These are phyloP conservation scores for Idaea dimidiata DNA, from an alignment of 2,888 invertebrate species.

Conservation along the genomic window DNA sequence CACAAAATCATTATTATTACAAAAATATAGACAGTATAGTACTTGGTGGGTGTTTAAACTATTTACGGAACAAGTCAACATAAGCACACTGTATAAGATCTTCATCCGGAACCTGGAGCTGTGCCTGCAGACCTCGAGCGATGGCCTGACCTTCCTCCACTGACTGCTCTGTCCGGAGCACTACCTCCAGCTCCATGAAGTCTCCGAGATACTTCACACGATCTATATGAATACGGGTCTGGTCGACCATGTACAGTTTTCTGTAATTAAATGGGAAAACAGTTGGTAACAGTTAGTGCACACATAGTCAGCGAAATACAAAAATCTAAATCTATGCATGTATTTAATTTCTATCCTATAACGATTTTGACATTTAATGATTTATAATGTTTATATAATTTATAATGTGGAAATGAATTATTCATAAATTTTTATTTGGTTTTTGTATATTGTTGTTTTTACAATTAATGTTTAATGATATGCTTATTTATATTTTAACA, in stretches of 20 bases:
- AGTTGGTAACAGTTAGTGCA: background rate
- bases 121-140: slow-evolving; percentile 84
- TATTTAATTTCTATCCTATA: too few species aligned
- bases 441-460: too few species aligned
- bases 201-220: slow-evolving; percentile 88
- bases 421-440: too few species aligned
- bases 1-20: too few species aligned
- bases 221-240: slow-evolving; percentile 95
- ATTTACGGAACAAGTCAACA: slow-evolving; percentile 82
- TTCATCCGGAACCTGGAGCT: slow-evolving; percentile 82
- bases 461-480: too few species aligned
- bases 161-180: slow-evolving; percentile 83
- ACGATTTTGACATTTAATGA: too few species aligned
- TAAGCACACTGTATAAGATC: slow-evolving; percentile 88
- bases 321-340: too few species aligned
- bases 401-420: too few species aligned
- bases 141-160: slow-evolving; percentile 85
- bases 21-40: too few species aligned
- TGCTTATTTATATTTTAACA: too few species aligned
- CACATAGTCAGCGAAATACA: background rate
- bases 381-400: too few species aligned
- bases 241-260: slow-evolving; percentile 87
- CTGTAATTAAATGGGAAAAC: slow-evolving; percentile 58
- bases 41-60: slow-evolving; percentile 1
- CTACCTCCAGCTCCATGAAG: slow-evolving; percentile 93